Evolutionary conservation across 2,888 invertebrate species (phyloP).

Genomic region (Caenorhabditis japonica): DNA sequence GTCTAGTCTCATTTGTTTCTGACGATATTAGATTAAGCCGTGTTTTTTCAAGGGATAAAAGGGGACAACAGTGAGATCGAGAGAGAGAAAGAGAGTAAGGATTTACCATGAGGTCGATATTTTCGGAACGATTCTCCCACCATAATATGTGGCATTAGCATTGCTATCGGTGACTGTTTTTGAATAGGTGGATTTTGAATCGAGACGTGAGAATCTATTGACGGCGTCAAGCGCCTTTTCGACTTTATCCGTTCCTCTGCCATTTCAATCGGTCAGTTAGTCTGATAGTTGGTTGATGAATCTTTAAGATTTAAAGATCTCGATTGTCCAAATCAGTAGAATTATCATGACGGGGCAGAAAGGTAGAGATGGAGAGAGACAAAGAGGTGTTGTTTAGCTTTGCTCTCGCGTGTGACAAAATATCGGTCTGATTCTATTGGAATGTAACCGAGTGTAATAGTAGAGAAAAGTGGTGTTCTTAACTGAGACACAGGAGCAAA

Average conservation of each 20-base stretch:
- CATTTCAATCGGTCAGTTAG: too few relatives aligned
- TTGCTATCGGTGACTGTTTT: conserved; percentile 27
- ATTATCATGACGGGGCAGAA: conserved; percentile 21
- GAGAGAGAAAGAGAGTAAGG: too few relatives aligned
- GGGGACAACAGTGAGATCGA: conserved; percentile 2
- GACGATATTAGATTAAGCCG: conserved; percentile 46
- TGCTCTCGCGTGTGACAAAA: conserved; percentile 40
- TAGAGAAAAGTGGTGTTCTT: conserved; percentile 52
- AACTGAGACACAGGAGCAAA: conserved; percentile 11
- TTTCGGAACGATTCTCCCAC: conserved; percentile 50
- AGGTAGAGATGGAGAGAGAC: conserved; percentile 1
- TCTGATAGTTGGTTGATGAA: neutral
- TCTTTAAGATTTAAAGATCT: conserved; percentile 6
- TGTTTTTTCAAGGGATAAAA: conserved; percentile 6
- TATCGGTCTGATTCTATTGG: conserved; percentile 53
- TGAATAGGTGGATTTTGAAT: conserved; percentile 8
- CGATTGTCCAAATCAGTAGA: conserved; percentile 13
- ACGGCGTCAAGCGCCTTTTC: conserved; percentile 34
- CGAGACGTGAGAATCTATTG: conserved; percentile 36
- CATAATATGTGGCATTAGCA: conserved; percentile 46
- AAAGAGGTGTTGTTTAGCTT: conserved; percentile 28
- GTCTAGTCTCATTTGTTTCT: conserved; percentile 44
- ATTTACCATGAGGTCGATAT: conserved; percentile 44
- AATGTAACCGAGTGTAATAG: conserved; percentile 45
- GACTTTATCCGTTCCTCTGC: conserved; percentile 51